Evolutionary conservation across 2,113 vertebrate genomes (phyloP), one percentile per base, ranked within the genome.

Genomic region (Saimiri boliviensis): DNA sequence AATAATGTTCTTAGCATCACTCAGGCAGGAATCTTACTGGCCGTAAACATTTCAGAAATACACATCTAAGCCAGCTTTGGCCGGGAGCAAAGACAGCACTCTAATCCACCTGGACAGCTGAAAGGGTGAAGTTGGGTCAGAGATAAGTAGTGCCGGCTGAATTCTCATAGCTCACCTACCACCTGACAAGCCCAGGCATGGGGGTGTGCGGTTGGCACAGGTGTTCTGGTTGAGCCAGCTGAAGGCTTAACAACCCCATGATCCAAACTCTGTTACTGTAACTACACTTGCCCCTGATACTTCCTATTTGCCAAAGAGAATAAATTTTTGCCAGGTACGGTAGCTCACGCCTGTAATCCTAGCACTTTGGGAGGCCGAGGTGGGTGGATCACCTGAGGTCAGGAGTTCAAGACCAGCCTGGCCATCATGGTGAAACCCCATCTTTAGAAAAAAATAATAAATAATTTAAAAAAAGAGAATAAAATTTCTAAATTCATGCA

Each of bases 91-190:
- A 84, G 86, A 82, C 42, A 40, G 81, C 76, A 63, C 66, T 87
- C 58, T 97, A 97, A 98, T 97, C 90, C 35, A 20, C 90, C 89
- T 66, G 84, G 97, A 97, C 96, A 95, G 96, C 90, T 73, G 87
- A 54, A 45, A 84, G 88, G 96, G 87, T 93, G 56, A 96, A 68
- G 80, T 6, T 68, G 84, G 93, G 97, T 97, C 96, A 97, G 76
- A 95, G 92, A 85, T 93, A 92, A 97, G 84, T 6, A 91, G 73
- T 68, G 0, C 81, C 0, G 3, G 32, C 79, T 86, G n/a, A 23
- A 1, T 1, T 52, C n/a, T 76, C 92, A 0, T 0, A n/a, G 70
- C 37, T 85, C 86, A 68, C 49, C 80, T 54, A 7, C 60, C 74
- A 63, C 63, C 89, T 47, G 93, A 71, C 32, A 35, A 85, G 89